Percentiles rank a stretch among this genome's conserved stretches.
Conservation (phyloP, 2,888 invertebrate genomes). For the Coleophora flavipennella region DNA sequence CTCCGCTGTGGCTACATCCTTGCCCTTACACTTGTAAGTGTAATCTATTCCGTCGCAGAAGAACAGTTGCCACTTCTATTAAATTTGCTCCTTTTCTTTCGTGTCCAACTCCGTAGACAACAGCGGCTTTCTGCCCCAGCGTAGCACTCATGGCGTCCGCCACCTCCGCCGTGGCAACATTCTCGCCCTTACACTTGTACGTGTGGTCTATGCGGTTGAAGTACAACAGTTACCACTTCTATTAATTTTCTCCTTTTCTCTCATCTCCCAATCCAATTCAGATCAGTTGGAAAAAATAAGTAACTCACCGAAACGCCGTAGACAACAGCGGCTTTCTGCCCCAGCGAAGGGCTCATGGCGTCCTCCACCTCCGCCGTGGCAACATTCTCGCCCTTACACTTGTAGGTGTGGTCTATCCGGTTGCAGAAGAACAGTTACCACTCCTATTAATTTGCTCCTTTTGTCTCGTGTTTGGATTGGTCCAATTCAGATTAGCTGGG, state of each 20-base stretch:
- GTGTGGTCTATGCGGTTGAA: constrained; percentile 91
- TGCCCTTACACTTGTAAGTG: constrained; percentile 94
- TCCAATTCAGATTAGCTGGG: no score
- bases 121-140: constrained; percentile 81
- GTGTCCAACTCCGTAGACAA: constrained; percentile 95
- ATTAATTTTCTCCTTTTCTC: no score
- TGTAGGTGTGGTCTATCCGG: constrained; percentile 87
- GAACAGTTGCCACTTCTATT: constrained; percentile 92
- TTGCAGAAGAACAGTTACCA: constrained; percentile 96
- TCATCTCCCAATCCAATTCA: no score
- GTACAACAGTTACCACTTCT: constrained; percentile 94
- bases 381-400: constrained; percentile 98
- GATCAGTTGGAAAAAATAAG: no score
- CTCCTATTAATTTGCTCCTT: no score
- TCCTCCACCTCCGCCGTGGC: constrained; percentile 96
- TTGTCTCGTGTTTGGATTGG: no score
- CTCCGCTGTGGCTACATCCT: constrained; percentile 97
- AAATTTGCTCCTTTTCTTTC: no score
- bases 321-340: constrained; percentile 85
- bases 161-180: constrained; percentile 96
- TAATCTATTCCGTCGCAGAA: constrained; percentile 93
- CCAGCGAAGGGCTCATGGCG: constrained; percentile 83
- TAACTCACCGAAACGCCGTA: constrained; percentile 89
- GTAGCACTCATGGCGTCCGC: constrained; percentile 89
- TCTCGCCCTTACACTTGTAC: constrained; percentile 95